A percentile compares a stretch with the other conserved stretches of the same genome.
Conservation (phyloP, 2,797 vertebrate species). For the Channa striata region DNA sequence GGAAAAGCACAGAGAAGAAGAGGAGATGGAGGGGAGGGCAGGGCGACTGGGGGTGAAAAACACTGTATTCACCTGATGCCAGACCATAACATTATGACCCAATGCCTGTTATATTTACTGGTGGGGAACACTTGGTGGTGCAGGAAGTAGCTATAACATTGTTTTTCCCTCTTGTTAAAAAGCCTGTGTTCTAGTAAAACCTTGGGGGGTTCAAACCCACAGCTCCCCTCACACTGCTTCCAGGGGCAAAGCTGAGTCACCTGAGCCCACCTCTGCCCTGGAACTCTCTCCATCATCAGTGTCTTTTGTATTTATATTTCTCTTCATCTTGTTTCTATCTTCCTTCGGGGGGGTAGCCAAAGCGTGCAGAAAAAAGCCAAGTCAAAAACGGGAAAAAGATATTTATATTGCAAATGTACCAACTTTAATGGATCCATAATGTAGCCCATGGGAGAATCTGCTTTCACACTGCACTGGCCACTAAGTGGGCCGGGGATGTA, state of each 20-base stretch:
- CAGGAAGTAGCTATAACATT: conserved; percentile 84
- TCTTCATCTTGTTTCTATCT: conserved; percentile 20
- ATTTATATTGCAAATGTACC: conserved; percentile 34
- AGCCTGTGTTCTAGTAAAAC: conserved; percentile 85
- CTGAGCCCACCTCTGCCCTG: conserved; percentile 69
- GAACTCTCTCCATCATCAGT: conserved; percentile 51
- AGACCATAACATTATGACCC: conserved; percentile 80
- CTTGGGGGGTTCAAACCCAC: conserved; percentile 78
- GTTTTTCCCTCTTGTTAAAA: conserved; percentile 85
- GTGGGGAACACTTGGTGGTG: conserved; percentile 81
- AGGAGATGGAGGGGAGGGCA: conserved; percentile 12
- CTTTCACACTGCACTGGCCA: conserved; percentile 23
- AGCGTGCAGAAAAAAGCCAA: conserved; percentile 10
- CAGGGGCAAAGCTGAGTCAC: conserved; percentile 87
- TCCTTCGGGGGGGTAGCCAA: conserved; percentile 51
- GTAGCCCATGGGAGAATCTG: conserved; percentile 41
- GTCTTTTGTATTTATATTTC: conserved; percentile 39
- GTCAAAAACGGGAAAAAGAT: conserved; percentile 1
- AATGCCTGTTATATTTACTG: conserved; percentile 80
- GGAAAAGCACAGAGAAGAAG: conserved; percentile 62
- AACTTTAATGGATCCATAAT: conserved; percentile 46
- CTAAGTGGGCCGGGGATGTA: conserved; percentile 42
- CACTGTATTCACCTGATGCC: conserved; percentile 77
- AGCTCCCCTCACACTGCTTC: conserved; percentile 78
- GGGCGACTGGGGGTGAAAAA: conserved; percentile 23